phyloP scores from a whole-genome alignment of 2,113 vertebrate genomes.

The Ranitomeya variabilis region DNA sequence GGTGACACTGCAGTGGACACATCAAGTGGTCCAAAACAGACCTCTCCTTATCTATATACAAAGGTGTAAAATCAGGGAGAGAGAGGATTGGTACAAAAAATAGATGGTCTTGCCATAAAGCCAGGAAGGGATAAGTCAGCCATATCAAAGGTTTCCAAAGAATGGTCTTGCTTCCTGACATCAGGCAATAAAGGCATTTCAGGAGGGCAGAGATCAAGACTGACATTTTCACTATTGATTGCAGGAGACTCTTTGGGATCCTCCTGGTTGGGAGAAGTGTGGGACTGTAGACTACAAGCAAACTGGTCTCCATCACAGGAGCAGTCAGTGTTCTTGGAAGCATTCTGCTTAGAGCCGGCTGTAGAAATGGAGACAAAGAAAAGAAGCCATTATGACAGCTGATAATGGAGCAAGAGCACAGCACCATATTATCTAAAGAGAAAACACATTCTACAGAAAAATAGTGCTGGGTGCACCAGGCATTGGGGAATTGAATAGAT shows the following conservation, averaged over 20 bases:
- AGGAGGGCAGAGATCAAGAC: not conserved
- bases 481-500: too few relatives aligned
- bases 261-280: not conserved
- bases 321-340: not conserved
- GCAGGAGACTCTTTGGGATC: not conserved
- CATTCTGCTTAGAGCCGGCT: not conserved
- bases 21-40: not conserved
- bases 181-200: constrained; percentile 9
- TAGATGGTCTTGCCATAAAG: constrained; percentile 28
- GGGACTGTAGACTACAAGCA: not conserved
- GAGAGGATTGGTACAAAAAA: constrained; percentile 18
- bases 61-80: constrained; percentile 10
- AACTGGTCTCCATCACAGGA: constrained; percentile 22
- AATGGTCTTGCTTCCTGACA: constrained; percentile 32
- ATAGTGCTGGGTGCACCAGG: too few relatives aligned
- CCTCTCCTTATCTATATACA: not conserved
- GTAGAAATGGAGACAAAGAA: not conserved
- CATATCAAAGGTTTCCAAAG: constrained; percentile 39
- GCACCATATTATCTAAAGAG: not conserved
- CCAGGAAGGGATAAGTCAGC: constrained; percentile 29
- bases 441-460: too few relatives aligned
- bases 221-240: constrained; percentile 8
- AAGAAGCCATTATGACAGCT: not conserved
- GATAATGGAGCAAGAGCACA: not conserved
- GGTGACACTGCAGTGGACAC: not conserved